Base-by-base conservation (phyloP, 2,888 invertebrate genomes). In the Lasioglossum figueresi region DNA sequence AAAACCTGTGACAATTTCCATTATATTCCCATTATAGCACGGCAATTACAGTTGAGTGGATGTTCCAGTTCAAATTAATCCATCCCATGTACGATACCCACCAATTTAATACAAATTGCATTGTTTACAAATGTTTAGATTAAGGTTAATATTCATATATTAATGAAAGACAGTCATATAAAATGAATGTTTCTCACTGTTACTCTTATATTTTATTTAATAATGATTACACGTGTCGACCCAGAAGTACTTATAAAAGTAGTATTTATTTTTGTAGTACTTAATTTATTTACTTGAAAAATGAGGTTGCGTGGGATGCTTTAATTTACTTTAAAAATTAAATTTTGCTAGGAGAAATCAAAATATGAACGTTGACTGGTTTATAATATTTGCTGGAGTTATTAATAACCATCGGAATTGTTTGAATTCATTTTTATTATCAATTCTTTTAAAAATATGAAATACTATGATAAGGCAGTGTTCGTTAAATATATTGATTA, bases 1-100 rank as follows among this genome's bases (percentile, higher is more conserved):
- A 99, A 95, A 95, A 99, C 97, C 97, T 98, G 97, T 95, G 95
- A 96, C 70, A 88, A 82, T 89, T 92, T 81, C 86, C 85, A 91
- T 88, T 89, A 90, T 79, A 91, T 89, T 91, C 82, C 86, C 85
- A 91, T 88, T 89, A 90, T 81, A 91, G 87, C 86, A 83, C 40
- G 88, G 86, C 76, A 87, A 87, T 89, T 85, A 90, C 77, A 88
- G 82, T 86, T 77, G 86, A 89, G 73, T 76, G 86, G 88, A 88
- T 82, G 83, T 84, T 73, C 88, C 90, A 90, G 82, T 89, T 91
- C 89, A 91, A 85, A 92, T 88, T 70, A 76, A 66, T 66, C 48
- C 89, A 91, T 88, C 90, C 88, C 89, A 89, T 87, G 87, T 88
- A 92, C 83, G 88, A 89, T 92, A 89, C 90, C 89, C 92, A 89